Evolutionary conservation across 2,113 vertebrate species (phyloP), one percentile per base, ranked within the genome.

Genomic region (Urocitellus parryii): DNA sequence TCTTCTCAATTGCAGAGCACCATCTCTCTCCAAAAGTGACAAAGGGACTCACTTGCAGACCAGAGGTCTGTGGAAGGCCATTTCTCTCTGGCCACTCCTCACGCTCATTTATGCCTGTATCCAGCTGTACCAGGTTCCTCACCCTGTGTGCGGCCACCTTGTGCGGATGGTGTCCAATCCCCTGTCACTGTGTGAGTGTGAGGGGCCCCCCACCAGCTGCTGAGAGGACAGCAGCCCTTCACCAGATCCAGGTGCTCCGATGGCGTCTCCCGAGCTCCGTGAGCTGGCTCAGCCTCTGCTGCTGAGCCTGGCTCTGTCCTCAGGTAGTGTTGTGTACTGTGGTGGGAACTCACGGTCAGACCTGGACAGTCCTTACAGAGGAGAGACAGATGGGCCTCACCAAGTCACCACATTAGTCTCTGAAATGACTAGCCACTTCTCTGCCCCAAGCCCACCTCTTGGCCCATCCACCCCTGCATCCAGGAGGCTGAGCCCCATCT

Each of bases 401-500:
- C 27, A 5, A 13, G 63, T 45, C 17, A 5, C 4, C 56, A 16
- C 1, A 0, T 8, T 16, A 14, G 9, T 2, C 32, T 5, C 34
- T 6, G 0, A 39, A 24, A 42, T 20, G 27, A 58, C 45, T 4
- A n/a, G 0, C 12, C 0, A 0, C 4, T 29, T 10, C 18, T 56
- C 12, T 13, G 24, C 48, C 8, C 5, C 14, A 17, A 13, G 11
- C 10, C 37, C 22, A 12, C 27, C 24, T 70, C 67, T 8, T 0
- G 1, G 32, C 34, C 29, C 17, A 9, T 14, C 5, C 17, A 9
- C 3, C 42, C 1, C 24, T 3, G 2, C 37, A 12, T 45, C 27
- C 0, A 0, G 27, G 13, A 22, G 2, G 3, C 8, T 0, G 51
- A 29, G 25, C 10, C 8, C 0, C 0, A 24, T 12, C 2, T 6